phyloP scores from a whole-genome alignment of 2,797 vertebrate species.

The Lepilemur septentrionalis region DNA sequence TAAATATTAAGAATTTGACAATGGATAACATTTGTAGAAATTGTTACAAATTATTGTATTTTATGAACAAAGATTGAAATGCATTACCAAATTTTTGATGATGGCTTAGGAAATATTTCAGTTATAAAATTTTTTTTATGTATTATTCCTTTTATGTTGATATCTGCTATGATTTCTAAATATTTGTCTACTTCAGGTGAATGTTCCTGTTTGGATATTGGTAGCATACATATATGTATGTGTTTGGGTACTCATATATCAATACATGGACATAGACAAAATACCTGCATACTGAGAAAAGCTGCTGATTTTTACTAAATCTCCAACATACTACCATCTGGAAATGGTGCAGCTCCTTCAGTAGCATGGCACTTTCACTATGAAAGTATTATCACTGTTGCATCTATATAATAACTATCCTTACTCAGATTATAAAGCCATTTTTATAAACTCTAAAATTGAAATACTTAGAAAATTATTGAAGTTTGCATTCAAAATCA shows the following conservation, averaged over 20 bases:
- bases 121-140: neutral
- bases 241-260: neutral
- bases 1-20: neutral
- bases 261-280: neutral
- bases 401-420: neutral
- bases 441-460: neutral
- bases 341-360: neutral
- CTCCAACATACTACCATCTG: neutral
- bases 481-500: neutral
- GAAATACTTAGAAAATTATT: neutral
- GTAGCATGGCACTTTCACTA: neutral
- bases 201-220: neutral
- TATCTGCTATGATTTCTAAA: neutral
- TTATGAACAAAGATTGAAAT: constrained; percentile 51
- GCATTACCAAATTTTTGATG: constrained; percentile 50
- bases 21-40: constrained; percentile 61
- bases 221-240: neutral
- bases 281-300: neutral
- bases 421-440: neutral
- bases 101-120: constrained; percentile 69
- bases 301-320: neutral
- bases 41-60: constrained; percentile 17
- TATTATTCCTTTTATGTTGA: neutral
- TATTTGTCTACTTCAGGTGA: neutral
- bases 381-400: neutral